Base-by-base conservation (phyloP, 1,140 invertebrate species). In the Dendroctonus valens region DNA sequence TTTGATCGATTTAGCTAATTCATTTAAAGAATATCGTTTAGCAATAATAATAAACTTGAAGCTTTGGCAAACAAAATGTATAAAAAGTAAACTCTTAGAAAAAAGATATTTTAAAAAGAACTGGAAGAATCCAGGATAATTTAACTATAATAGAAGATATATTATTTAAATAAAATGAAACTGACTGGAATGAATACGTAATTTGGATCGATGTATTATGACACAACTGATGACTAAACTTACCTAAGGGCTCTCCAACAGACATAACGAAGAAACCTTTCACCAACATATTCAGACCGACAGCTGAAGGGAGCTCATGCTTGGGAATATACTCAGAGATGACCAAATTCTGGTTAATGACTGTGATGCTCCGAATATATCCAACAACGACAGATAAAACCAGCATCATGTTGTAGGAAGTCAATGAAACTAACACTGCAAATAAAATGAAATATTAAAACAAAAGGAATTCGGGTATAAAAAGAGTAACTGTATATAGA, bases 221-320 rank as follows among this genome's bases (percentile, higher is more conserved):
- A 26, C 26, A 26, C 26, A 26, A 26, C 26, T 26, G 12, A 46
- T 51, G 2, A 51, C 11, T 7, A 12, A 15, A 51, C 11, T 69
- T 75, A 84, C 89, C 89, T 11, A 90, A 78, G 61, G 89, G 73
- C 68, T 87, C 87, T 12, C 89, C 88, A 11, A 89, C 73, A 0
- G 80, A 81, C 1, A 88, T 82, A 0, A 89, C 84, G 37, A 87
- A 82, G 1, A 90, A 73, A 15, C 88, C 88, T 78, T 90, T 91
- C 2, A 82, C 81, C 14, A 91, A 83, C 89, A 91, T 90, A 59
- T 85, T 88, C 2, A 90, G 78, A 11, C 89, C 89, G 39, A 89
- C 80, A 0, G 88, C 89, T 12, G 86, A 83, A 0, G 89, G 86
- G 12, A 90, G 78, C 62, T 83, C 84, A 6, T 83, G 80, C 40